These are phyloP conservation scores for Thymelicus sylvestris DNA, from an alignment of 2,888 invertebrate species.

Conservation along the genomic window DNA sequence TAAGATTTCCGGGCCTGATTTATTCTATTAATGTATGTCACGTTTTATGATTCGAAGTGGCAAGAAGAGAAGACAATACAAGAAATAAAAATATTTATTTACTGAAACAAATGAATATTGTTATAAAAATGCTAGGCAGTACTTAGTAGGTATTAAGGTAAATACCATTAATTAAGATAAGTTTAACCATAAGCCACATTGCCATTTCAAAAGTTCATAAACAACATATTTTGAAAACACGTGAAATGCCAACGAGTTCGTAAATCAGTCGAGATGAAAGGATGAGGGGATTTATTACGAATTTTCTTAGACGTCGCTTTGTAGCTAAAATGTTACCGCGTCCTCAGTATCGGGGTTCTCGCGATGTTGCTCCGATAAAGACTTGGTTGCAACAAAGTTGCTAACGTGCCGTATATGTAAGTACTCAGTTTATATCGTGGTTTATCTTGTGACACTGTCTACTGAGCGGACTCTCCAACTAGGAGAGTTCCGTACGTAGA, in stretches of 20 bases:
- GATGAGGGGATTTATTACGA: conserved; percentile 10
- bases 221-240: conserved; percentile 6
- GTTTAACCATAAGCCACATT: background rate
- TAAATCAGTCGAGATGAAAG: conserved; percentile 12
- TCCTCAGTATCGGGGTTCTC: conserved; percentile 2
- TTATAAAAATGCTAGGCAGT: no score
- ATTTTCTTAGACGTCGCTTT: conserved; percentile 4
- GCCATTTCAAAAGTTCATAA: background rate
- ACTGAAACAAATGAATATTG: no score
- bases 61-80: no score
- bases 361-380: conserved; percentile 4
- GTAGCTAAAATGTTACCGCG: conserved; percentile 7
- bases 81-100: no score
- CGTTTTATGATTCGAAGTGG: no score
- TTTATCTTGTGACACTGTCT: conserved; percentile 1
- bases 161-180: no score
- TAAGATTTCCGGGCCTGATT: no score
- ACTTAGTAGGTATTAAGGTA: no score
- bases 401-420: conserved; percentile 5
- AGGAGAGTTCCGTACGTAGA: background rate
- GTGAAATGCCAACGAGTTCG: conserved; percentile 12
- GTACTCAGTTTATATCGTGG: background rate
- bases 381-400: conserved; percentile 11
- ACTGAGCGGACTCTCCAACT: no score
- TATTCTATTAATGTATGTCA: no score